Percentiles rank a stretch among this genome's conserved stretches.
phyloP scores from a whole-genome alignment of 2,797 vertebrate species.

The Prunella strophiata region DNA sequence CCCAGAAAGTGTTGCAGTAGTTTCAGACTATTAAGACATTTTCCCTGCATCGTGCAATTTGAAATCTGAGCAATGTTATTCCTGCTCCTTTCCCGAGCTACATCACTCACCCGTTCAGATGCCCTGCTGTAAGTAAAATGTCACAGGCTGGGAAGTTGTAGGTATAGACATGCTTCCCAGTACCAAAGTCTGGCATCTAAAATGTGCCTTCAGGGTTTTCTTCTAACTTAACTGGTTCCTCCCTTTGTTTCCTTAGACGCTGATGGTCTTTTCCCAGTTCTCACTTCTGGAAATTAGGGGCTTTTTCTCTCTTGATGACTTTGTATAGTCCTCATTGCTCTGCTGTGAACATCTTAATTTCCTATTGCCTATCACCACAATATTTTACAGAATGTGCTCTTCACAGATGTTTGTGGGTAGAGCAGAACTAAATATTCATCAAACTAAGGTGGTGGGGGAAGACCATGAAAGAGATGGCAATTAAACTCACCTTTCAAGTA shows the following conservation, averaged over 20 bases:
- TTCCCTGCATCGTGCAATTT: not conserved
- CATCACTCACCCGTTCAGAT: not conserved
- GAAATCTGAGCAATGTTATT: not conserved
- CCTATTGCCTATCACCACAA: accelerated
- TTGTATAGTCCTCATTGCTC: not conserved
- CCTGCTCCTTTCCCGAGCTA: not conserved
- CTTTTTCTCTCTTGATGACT: not conserved
- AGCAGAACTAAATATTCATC: not conserved
- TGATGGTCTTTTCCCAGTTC: not conserved
- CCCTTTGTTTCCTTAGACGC: not conserved
- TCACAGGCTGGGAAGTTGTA: not conserved
- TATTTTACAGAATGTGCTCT: not conserved
- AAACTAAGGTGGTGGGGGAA: not conserved
- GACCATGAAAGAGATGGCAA: not conserved
- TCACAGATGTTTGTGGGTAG: not conserved
- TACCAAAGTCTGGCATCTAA: not conserved
- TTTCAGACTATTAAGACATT: not conserved
- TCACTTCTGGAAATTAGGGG: not conserved
- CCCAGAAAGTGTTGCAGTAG: not conserved
- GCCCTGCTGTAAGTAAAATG: not conserved
- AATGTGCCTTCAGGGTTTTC: not conserved
- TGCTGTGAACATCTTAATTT: not conserved
- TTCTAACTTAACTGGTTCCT: not conserved
- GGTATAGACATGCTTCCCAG: not conserved
- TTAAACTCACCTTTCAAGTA: not conserved